These are phyloP conservation scores for Martes martes DNA, from an alignment of 2,113 vertebrate genomes.

Conservation along the genomic window DNA sequence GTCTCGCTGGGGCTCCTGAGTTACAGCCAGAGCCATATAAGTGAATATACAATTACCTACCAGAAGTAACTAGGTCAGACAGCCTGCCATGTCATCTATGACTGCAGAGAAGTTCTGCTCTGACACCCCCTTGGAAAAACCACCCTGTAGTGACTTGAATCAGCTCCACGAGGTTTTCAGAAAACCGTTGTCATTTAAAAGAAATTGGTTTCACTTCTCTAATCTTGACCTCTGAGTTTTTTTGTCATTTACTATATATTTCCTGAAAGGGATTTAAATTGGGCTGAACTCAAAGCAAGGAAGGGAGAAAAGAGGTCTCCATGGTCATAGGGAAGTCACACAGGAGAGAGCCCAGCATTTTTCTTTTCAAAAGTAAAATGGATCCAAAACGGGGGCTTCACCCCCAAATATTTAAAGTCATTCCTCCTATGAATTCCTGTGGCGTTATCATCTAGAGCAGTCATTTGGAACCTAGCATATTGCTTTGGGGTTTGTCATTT, in stretches of 20 bases:
- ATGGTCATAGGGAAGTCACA: slow-evolving; percentile 47
- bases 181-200: slow-evolving; percentile 33
- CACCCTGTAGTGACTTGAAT: neutral
- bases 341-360: neutral
- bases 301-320: slow-evolving; percentile 40
- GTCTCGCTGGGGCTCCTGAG: neutral
- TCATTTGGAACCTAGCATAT: neutral
- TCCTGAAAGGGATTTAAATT: slow-evolving; percentile 47
- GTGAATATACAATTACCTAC: neutral
- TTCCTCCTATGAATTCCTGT: neutral
- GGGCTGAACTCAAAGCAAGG: neutral
- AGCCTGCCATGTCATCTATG: fast-evolving
- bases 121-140: neutral
- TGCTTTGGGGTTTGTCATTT: neutral
- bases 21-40: neutral
- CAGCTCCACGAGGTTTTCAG: slow-evolving; percentile 3
- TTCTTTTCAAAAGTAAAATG: slow-evolving; percentile 17
- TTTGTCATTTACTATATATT: slow-evolving; percentile 53
- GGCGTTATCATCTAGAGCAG: neutral
- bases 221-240: slow-evolving; percentile 7
- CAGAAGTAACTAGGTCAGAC: neutral
- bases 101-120: neutral
- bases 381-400: neutral
- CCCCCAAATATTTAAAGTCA: neutral
- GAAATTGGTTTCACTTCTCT: slow-evolving; percentile 66